Conservation (phyloP, 2,113 vertebrate species). For the Dasyurus viverrinus region DNA sequence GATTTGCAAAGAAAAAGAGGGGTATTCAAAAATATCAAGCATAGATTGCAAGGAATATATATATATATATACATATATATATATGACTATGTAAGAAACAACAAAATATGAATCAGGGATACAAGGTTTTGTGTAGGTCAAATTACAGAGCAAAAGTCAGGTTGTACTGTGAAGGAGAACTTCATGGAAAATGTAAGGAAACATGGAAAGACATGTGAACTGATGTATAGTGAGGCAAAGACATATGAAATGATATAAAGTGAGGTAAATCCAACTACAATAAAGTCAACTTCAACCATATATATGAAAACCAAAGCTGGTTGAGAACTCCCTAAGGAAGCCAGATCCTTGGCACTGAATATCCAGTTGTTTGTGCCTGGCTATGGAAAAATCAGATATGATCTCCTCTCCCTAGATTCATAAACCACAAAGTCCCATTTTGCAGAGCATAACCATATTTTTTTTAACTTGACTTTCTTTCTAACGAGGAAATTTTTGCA, state of each 20-base stretch:
- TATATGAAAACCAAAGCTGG: background rate
- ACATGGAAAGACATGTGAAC: background rate
- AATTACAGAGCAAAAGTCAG: background rate
- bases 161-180: background rate
- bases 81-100: background rate
- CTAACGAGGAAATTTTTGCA: background rate
- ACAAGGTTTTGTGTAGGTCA: background rate
- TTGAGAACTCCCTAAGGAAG: background rate
- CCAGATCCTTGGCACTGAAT: background rate
- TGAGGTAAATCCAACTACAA: background rate
- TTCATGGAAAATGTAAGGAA: background rate
- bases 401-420: background rate
- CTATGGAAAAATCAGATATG: background rate
- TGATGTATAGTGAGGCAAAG: background rate
- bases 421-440: background rate
- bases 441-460: background rate
- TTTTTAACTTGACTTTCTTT: background rate
- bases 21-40: background rate
- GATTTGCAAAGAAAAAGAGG: background rate
- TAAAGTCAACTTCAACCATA: background rate
- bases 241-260: background rate
- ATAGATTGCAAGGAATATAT: background rate
- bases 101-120: background rate
- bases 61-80: no score
- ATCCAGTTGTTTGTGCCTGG: background rate